phyloP scores from a whole-genome alignment of 2,797 vertebrate genomes.

The Etheostoma nigrum region DNA sequence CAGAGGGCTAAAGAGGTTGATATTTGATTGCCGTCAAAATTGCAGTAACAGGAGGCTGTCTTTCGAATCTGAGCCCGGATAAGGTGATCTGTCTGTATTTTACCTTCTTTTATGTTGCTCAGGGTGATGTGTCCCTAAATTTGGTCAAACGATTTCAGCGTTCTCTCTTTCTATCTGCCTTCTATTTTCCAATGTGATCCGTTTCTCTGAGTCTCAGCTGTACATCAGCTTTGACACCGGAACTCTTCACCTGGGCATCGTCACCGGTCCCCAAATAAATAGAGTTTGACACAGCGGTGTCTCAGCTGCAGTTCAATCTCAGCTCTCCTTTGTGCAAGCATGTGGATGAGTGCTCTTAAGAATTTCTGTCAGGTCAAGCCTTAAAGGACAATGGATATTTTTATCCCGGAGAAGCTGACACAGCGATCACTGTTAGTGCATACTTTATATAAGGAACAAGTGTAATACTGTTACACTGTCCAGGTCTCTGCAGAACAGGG shows the following conservation, averaged over 20 bases:
- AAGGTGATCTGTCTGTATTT: slow-evolving; percentile 20
- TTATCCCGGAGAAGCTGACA: slow-evolving; percentile 52
- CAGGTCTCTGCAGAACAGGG: slow-evolving; percentile 11
- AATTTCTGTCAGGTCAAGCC: slow-evolving; percentile 57
- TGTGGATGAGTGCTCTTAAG: slow-evolving; percentile 47
- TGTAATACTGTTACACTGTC: slow-evolving; percentile 13
- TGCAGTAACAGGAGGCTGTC: slow-evolving; percentile 20
- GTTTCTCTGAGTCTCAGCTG: slow-evolving; percentile 37
- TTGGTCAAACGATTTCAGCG: slow-evolving; percentile 27
- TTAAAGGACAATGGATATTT: slow-evolving; percentile 66
- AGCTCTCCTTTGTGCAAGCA: slow-evolving; percentile 34
- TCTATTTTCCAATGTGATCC: background rate
- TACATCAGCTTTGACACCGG: slow-evolving; percentile 38
- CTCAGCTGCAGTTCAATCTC: slow-evolving; percentile 56
- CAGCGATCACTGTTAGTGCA: slow-evolving; percentile 30
- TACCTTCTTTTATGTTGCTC: slow-evolving; percentile 26
- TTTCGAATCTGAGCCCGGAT: background rate
- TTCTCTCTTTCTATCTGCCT: slow-evolving; percentile 12
- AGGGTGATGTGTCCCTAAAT: slow-evolving; percentile 24
- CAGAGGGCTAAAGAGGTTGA: slow-evolving; percentile 48
- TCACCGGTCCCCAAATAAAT: slow-evolving; percentile 56
- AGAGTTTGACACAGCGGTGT: slow-evolving; percentile 53
- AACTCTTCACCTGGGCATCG: slow-evolving; percentile 52
- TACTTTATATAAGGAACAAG: slow-evolving; percentile 22
- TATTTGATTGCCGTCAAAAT: slow-evolving; percentile 54